Conservation (phyloP, 2,888 invertebrate genomes). For the Panopea generosa region DNA sequence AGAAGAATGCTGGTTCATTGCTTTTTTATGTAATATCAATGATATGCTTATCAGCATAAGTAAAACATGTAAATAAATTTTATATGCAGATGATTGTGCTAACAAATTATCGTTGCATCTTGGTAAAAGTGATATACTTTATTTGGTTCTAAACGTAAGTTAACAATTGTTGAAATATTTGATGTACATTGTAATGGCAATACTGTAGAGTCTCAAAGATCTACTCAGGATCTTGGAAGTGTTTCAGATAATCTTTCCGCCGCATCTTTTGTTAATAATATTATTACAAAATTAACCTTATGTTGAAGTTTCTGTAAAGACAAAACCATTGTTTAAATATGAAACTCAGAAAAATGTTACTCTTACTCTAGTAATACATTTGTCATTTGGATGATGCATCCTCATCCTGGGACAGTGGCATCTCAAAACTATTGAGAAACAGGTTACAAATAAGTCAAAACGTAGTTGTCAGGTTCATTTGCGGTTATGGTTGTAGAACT, state of each 20-base stretch:
- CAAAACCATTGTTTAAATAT: too few relatives aligned
- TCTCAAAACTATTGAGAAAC: not conserved
- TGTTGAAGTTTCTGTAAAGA: constrained; percentile 4
- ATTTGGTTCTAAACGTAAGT: constrained; percentile 7
- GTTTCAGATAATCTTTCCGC: constrained; percentile 4
- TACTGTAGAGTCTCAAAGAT: constrained; percentile 7
- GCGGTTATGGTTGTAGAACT: too few relatives aligned
- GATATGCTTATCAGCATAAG: constrained; percentile 16
- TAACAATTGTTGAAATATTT: not conserved
- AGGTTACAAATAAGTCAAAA: not conserved
- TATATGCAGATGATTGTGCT: too few relatives aligned
- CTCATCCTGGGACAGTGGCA: constrained; percentile 7
- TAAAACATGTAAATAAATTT: constrained; percentile 4
- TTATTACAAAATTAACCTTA: constrained; percentile 15
- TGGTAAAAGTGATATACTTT: constrained; percentile 7
- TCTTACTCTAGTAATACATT: too few relatives aligned
- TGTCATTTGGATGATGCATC: too few relatives aligned
- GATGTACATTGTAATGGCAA: constrained; percentile 13
- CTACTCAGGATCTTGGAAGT: constrained; percentile 19
- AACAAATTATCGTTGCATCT: constrained; percentile 15
- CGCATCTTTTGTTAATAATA: constrained; percentile 19
- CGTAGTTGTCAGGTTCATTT: not conserved
- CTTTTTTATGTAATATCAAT: not conserved
- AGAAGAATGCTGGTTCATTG: constrained; percentile 5
- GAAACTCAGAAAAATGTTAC: not conserved